These are phyloP conservation scores for Micrasema longulum DNA, from an alignment of 1,140 invertebrate genomes.

Conservation along the genomic window DNA sequence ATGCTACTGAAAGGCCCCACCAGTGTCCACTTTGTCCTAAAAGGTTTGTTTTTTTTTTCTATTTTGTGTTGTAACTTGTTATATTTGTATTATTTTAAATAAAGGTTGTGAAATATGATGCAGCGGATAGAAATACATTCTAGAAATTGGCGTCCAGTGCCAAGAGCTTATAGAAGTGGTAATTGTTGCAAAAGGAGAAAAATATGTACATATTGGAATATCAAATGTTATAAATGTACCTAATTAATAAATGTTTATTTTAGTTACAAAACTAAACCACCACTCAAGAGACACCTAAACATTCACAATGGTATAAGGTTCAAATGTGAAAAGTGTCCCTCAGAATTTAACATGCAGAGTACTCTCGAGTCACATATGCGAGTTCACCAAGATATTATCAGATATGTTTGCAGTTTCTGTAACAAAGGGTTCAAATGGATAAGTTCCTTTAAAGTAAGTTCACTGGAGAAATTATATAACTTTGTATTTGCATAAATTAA, in stretches of 20 bases:
- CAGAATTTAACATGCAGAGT: constrained; percentile 42
- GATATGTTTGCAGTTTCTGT: constrained; percentile 48
- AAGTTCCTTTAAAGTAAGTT: constrained; percentile 47
- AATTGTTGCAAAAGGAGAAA: no score
- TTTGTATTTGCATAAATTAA: neutral
- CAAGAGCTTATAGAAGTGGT: no score
- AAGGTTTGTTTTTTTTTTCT: constrained; percentile 18
- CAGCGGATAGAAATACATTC: no score
- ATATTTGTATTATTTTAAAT: no score
- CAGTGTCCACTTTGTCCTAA: constrained; percentile 45
- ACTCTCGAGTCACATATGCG: constrained; percentile 45
- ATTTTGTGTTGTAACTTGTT: neutral
- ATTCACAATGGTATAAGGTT: constrained; percentile 43
- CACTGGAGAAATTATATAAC: neutral
- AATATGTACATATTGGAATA: neutral
- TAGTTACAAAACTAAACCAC: constrained; percentile 50
- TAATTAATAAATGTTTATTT: constrained; percentile 27
- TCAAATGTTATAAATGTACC: neutral
- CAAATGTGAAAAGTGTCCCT: constrained; percentile 49
- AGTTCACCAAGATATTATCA: constrained; percentile 42
- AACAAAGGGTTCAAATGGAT: constrained; percentile 52
- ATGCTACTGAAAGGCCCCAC: constrained; percentile 38
- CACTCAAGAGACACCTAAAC: constrained; percentile 45
- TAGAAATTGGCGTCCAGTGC: no score
- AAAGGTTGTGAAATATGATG: no score